These are phyloP conservation scores for Cyanocitta stelleri DNA, from an alignment of 2,113 vertebrate species.

Conservation along the genomic window DNA sequence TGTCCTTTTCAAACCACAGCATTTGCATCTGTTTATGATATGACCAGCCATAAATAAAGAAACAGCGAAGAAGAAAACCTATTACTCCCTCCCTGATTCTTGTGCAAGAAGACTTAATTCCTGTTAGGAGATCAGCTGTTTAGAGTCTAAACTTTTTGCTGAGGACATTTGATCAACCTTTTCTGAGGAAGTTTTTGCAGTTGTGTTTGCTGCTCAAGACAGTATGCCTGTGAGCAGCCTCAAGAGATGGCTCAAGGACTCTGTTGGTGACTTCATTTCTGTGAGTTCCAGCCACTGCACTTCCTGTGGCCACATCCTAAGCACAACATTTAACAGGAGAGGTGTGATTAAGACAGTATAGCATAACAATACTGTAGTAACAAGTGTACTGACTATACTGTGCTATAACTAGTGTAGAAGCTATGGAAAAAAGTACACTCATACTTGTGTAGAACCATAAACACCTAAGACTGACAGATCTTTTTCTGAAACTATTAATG, in stretches of 20 bases:
- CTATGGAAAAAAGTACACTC: background rate
- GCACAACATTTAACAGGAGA: background rate
- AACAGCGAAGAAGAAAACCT: background rate
- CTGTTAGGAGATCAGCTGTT: background rate
- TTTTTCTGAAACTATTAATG: background rate
- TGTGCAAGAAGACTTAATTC: background rate
- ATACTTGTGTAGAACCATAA: background rate
- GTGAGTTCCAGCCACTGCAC: background rate
- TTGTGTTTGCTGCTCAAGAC: background rate
- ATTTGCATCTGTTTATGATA: background rate
- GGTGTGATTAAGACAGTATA: background rate
- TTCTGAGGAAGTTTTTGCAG: background rate
- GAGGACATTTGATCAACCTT: background rate
- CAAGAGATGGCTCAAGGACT: background rate
- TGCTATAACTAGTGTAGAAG: background rate
- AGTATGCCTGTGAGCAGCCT: background rate
- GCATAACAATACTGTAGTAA: background rate
- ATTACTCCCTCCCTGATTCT: background rate
- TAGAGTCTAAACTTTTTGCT: background rate
- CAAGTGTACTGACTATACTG: background rate
- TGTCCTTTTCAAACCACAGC: background rate
- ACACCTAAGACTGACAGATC: background rate
- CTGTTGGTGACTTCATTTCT: background rate
- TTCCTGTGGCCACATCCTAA: background rate
- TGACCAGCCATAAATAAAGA: background rate